Evolutionary conservation across 1,140 invertebrate genomes (phyloP), one percentile per base, ranked within the genome.

Genomic region (Drosophila kohkoa): DNA sequence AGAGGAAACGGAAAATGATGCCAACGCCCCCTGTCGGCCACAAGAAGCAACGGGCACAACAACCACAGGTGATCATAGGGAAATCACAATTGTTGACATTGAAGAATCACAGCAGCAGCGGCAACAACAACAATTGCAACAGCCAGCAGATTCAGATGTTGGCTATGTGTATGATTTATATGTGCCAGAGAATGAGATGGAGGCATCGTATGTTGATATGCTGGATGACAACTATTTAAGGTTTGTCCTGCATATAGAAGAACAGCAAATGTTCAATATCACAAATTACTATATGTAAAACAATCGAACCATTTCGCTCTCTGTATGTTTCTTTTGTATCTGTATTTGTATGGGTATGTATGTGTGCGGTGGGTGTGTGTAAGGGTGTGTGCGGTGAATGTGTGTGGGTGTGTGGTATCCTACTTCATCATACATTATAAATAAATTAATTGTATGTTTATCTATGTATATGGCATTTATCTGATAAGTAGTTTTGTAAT

Each of bases 211-310:
- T 82, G 89, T 85, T 49, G 87, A 91, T 62, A 74, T 92, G 67
- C 83, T 91, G 81, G 91, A 90, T 58, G 90, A 92, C 81, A 91
- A 92, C 75, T 91, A 92, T 75, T 46, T 92, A 90, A 92, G 91
- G 91, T 92, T 92, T 62, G 91, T 92, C 78, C 82, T 91, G 75
- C 83, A 87, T 63, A 78, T 90, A 75, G 91, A 92, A 79, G 89
- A 89, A 77, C 86, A 90, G 68, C 76, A 86, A 77, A 77, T 81
- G 74, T 71, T 86, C 65, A 81, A 82, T 58, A 60, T 91, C 66
- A 78, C 82, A 58, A 91, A 80, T 75, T 78, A 72, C 70, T 92
- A 77, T 72, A 92, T 92, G 75, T 92, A 92, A 35, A 38, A 38
- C 25, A 43, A 20, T 52, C 7, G 25, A 20, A 20, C 41, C 25